Evolutionary conservation across 2,888 invertebrate species (phyloP).

Genomic region (Polylopha cassiicola): DNA sequence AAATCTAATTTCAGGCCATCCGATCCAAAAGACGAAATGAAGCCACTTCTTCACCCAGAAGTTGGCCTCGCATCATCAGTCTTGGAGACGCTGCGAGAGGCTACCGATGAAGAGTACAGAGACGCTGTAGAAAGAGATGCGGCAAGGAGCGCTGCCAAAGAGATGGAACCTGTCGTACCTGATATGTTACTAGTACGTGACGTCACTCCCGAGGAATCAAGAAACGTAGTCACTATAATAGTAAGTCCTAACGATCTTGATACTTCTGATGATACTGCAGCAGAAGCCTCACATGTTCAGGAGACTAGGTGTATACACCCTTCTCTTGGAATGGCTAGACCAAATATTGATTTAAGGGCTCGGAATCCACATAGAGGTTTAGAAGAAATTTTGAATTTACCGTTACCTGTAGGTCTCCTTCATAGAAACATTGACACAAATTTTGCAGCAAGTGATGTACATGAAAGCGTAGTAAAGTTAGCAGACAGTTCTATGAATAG

Average conservation of each 20-base stretch:
- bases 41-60: slow-evolving; percentile 62
- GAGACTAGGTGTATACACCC: slow-evolving; percentile 44
- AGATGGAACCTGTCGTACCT: slow-evolving; percentile 25
- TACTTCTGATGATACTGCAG: slow-evolving; percentile 32
- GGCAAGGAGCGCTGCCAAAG: slow-evolving; percentile 37
- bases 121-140: slow-evolving; percentile 63
- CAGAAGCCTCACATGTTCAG: slow-evolving; percentile 49
- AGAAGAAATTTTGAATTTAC: slow-evolving; percentile 33
- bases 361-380: slow-evolving; percentile 31
- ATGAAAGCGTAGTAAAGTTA: slow-evolving; percentile 34
- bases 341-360: slow-evolving; percentile 22
- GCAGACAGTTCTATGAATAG: slow-evolving; percentile 21
- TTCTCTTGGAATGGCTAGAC: slow-evolving; percentile 28
- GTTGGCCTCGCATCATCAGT: slow-evolving; percentile 64
- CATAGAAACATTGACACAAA: slow-evolving; percentile 34
- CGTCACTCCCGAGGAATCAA: slow-evolving; percentile 36
- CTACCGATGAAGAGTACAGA: slow-evolving; percentile 60
- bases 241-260: slow-evolving; percentile 38
- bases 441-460: slow-evolving; percentile 43
- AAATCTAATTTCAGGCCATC: slow-evolving; percentile 42
- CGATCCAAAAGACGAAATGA: slow-evolving; percentile 42
- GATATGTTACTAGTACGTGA: slow-evolving; percentile 27
- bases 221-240: slow-evolving; percentile 49
- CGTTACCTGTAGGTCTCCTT: slow-evolving; percentile 27
- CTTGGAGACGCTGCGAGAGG: slow-evolving; percentile 57